phyloP scores from a whole-genome alignment of 2,797 vertebrate genomes.

The Artibeus jamaicensis region DNA sequence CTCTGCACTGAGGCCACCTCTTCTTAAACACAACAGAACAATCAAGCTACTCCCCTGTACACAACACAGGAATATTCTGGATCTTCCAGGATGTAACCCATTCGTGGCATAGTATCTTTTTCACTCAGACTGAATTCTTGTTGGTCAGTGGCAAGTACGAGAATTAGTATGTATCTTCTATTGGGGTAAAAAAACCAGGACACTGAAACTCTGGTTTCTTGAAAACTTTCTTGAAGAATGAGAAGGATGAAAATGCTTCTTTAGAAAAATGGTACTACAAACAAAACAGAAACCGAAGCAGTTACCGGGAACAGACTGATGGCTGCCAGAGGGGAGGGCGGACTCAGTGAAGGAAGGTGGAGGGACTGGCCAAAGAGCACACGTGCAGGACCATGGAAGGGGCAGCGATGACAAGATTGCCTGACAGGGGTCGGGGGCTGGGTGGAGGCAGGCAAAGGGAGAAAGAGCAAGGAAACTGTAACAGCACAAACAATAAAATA shows the following conservation, averaged over 20 bases:
- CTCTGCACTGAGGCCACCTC: not conserved
- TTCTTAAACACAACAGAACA: not conserved
- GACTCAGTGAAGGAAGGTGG: too few relatives aligned
- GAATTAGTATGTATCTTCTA: not conserved
- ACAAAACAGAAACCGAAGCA: too few relatives aligned
- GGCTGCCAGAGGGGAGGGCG: too few relatives aligned
- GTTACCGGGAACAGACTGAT: too few relatives aligned
- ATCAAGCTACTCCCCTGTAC: not conserved
- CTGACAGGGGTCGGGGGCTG: too few relatives aligned
- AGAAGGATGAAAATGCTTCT: constrained; percentile 10
- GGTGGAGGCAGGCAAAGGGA: too few relatives aligned
- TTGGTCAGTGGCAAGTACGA: not conserved
- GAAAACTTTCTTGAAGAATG: not conserved
- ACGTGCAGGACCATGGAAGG: too few relatives aligned
- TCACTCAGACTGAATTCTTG: constrained; percentile 29
- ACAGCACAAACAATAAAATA: too few relatives aligned
- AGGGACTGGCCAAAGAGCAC: too few relatives aligned
- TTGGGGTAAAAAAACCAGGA: not conserved
- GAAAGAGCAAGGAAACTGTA: too few relatives aligned
- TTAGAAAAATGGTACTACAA: constrained; percentile 7
- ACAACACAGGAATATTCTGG: not conserved
- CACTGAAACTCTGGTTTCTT: constrained; percentile 16
- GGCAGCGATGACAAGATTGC: too few relatives aligned
- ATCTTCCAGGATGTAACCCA: not conserved
- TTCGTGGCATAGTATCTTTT: not conserved